A percentile compares a stretch with the other conserved stretches of the same genome.
phyloP scores from a whole-genome alignment of 2,888 invertebrate species.

The Ferdinandea cuprea region DNA sequence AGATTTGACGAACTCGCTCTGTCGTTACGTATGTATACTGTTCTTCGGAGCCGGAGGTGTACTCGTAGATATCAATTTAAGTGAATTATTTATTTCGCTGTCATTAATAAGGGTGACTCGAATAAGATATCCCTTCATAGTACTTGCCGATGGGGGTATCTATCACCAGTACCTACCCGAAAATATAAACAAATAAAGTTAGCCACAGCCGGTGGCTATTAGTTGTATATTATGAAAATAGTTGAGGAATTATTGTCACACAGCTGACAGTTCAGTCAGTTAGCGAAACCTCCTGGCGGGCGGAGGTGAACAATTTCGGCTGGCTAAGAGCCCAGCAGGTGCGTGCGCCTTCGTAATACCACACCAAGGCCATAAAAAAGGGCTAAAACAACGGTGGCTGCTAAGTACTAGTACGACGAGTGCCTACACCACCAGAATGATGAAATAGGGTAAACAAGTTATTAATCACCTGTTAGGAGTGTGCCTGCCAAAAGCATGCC shows the following conservation, averaged over 20 bases:
- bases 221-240: constrained; percentile 76
- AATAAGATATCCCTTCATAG: constrained; percentile 64
- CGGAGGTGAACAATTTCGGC: constrained; percentile 18
- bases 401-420: too few relatives aligned
- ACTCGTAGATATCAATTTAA: constrained; percentile 68
- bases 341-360: constrained; percentile 50
- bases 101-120: constrained; percentile 73
- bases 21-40: constrained; percentile 27
- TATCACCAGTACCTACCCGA: constrained; percentile 50
- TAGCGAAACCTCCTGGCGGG: constrained; percentile 19
- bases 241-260: constrained; percentile 76
- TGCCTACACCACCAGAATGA: constrained; percentile 43
- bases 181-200: constrained; percentile 41
- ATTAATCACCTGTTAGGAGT: constrained; percentile 76
- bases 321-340: constrained; percentile 60
- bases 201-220: constrained; percentile 70
- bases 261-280: constrained; percentile 73
- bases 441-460: constrained; percentile 73
- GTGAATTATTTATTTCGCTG: constrained; percentile 69
- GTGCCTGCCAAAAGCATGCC: constrained; percentile 59
- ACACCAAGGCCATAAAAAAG: constrained; percentile 60
- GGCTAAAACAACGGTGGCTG: constrained; percentile 42
- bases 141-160: constrained; percentile 70
- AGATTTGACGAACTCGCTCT: neutral
- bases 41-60: neutral